Evolutionary conservation across 2,113 vertebrate species (phyloP).

Genomic region (Megaceryle maxima): DNA sequence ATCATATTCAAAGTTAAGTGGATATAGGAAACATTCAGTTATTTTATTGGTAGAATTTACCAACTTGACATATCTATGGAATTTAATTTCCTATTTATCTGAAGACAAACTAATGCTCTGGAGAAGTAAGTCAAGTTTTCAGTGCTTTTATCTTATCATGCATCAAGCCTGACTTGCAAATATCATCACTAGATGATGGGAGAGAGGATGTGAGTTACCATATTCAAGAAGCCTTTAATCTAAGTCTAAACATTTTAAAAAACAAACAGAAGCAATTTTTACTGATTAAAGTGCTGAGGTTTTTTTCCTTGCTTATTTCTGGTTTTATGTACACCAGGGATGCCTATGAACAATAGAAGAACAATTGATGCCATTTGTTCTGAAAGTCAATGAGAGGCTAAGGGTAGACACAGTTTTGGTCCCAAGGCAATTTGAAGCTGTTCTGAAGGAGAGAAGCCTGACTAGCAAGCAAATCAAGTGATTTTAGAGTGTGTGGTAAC

Average conservation of each 20-base stretch:
- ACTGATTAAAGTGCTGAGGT: background rate
- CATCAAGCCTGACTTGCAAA: background rate
- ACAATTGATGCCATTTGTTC: background rate
- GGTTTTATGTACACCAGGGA: background rate
- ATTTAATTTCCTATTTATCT: conserved; percentile 19
- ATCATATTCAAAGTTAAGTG: background rate
- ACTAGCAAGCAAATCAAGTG: background rate
- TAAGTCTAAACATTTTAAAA: background rate
- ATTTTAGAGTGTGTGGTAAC: background rate
- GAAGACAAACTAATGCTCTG: background rate
- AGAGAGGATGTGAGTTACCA: background rate
- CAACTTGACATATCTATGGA: background rate
- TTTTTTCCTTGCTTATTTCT: background rate
- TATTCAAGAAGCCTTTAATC: background rate
- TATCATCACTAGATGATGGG: background rate
- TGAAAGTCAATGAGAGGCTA: background rate
- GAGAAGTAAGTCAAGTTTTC: background rate
- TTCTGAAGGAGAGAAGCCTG: background rate
- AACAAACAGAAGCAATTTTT: background rate
- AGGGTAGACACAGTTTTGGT: background rate
- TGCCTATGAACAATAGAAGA: background rate
- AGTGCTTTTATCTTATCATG: background rate
- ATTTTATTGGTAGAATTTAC: background rate
- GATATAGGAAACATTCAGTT: background rate
- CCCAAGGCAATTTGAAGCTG: background rate